Percentiles rank a stretch among this genome's conserved stretches.
Evolutionary conservation across 2,113 vertebrate genomes (phyloP).

Genomic region (Scomber japonicus): DNA sequence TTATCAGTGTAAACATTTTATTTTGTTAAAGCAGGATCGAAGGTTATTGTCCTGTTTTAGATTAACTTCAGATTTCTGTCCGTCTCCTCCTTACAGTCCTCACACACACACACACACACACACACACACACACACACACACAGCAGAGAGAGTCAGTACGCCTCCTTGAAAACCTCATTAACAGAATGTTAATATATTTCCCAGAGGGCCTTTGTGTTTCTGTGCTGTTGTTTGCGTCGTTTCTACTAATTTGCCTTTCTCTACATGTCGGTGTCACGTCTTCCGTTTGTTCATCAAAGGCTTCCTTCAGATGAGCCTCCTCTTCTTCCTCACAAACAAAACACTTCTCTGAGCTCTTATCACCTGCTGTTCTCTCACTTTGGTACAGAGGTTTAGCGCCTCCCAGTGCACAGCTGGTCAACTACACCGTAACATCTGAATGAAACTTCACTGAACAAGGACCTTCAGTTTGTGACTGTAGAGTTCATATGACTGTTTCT

Average conservation of each 20-base stretch:
- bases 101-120: background rate
- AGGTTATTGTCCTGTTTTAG: background rate
- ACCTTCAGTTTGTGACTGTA: background rate
- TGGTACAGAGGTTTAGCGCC: constrained; percentile 52
- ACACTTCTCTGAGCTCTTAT: constrained; percentile 36
- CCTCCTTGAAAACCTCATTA: constrained; percentile 55
- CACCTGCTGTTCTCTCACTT: constrained; percentile 1
- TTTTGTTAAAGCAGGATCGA: background rate
- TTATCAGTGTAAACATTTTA: background rate
- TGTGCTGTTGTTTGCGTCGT: background rate
- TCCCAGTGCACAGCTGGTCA: constrained; percentile 61
- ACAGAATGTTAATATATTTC: constrained; percentile 33
- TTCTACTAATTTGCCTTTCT: constrained; percentile 29
- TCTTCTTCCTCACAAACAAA: constrained; percentile 55
- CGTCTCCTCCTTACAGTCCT: background rate
- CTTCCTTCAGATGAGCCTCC: constrained; percentile 44
- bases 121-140: background rate
- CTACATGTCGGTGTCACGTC: constrained; percentile 22
- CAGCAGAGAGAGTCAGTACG: background rate
- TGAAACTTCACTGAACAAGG: no score
- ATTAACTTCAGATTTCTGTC: background rate
- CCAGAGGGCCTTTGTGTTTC: constrained; percentile 36
- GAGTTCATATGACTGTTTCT: background rate
- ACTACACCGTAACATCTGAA: background rate
- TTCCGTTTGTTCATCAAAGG: constrained; percentile 56